Evolutionary conservation across 2,888 invertebrate species (phyloP).

Genomic region (Perizoma affinitatum): DNA sequence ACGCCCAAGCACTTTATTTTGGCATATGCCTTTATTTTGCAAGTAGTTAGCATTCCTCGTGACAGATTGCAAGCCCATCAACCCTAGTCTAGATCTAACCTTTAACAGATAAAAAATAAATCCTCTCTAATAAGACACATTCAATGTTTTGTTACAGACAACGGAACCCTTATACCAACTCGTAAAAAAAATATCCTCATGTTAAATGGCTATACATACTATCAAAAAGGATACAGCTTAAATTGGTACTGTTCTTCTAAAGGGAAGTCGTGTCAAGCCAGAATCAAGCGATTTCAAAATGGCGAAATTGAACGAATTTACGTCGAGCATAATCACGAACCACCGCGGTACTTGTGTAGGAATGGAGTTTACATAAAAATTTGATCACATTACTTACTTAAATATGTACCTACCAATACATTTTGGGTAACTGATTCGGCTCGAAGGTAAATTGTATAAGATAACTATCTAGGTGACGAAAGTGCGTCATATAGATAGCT

Average conservation of each 20-base stretch:
- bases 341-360: neutral
- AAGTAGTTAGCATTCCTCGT: too few species aligned
- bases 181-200: slow-evolving; percentile 53
- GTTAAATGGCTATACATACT: slow-evolving; percentile 52
- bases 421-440: too few species aligned
- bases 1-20: too few species aligned
- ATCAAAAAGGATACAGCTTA: slow-evolving; percentile 47
- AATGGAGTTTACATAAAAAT: slow-evolving; percentile 11
- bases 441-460: too few species aligned
- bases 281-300: slow-evolving; percentile 5
- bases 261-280: slow-evolving; percentile 1
- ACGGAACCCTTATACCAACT: slow-evolving; percentile 23
- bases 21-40: too few species aligned
- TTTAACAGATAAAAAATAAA: too few species aligned
- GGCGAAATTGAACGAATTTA: slow-evolving; percentile 1
- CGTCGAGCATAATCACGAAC: slow-evolving; percentile 4
- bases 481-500: too few species aligned
- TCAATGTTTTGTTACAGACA: slow-evolving; percentile 2
- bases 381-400: neutral
- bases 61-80: too few species aligned
- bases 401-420: too few species aligned
- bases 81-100: too few species aligned
- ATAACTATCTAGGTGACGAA: too few species aligned
- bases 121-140: slow-evolving; percentile 18
- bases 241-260: slow-evolving; percentile 55